Conservation (phyloP, 2,888 invertebrate species). For the Mechanitis mazaeus region DNA sequence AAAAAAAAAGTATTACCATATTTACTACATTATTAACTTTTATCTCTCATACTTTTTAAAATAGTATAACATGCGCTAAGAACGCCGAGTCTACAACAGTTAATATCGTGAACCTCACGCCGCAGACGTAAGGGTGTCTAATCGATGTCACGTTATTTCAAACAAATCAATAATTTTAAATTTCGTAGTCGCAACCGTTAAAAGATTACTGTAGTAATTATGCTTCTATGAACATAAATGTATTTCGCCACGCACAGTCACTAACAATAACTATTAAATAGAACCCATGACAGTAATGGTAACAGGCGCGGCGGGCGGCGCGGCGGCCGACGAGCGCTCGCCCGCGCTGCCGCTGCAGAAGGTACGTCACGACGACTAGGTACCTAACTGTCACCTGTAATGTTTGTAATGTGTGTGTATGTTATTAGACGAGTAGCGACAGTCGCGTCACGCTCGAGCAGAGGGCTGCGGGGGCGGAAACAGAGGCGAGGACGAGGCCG, state of each 20-base stretch:
- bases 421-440: slow-evolving; percentile 58
- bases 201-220: no score
- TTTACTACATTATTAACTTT: no score
- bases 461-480: slow-evolving; percentile 29
- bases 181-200: no score
- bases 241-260: slow-evolving; percentile 9
- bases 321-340: slow-evolving; percentile 23
- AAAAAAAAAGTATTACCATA: no score
- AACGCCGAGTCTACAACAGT: no score
- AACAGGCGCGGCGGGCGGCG: slow-evolving; percentile 46
- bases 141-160: no score
- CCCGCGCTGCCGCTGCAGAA: slow-evolving; percentile 53
- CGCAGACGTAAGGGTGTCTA: no score
- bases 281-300: slow-evolving; percentile 31
- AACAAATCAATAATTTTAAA: no score
- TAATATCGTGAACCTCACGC: no score
- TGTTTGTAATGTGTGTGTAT: not conserved
- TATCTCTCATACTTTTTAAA: no score
- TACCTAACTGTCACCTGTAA: not conserved
- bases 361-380: slow-evolving; percentile 33
- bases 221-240: no score
- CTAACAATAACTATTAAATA: slow-evolving; percentile 1
- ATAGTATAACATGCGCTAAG: no score
- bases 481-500: slow-evolving; percentile 29
- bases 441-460: slow-evolving; percentile 45